Percentiles rank a stretch among this genome's conserved stretches.
Conservation (phyloP, 1,140 invertebrate genomes). For the Lucilia sericata region DNA sequence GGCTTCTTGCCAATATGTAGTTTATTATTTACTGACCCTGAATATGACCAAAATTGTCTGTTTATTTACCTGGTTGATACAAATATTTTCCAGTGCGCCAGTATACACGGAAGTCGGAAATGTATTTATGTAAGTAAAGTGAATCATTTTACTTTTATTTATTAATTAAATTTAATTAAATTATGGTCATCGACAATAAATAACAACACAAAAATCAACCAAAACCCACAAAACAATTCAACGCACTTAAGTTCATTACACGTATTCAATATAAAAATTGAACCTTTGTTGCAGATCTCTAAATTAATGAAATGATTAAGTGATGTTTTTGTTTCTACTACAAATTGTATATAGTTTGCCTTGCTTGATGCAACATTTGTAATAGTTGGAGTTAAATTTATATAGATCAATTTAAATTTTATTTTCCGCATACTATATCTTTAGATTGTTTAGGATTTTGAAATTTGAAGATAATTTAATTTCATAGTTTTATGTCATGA, state of each 20-base stretch:
- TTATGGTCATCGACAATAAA: conserved; percentile 38
- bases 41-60: conserved; percentile 34
- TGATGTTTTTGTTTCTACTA: too few relatives aligned
- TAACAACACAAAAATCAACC: not conserved
- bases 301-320: not conserved
- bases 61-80: not conserved
- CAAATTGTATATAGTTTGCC: too few relatives aligned
- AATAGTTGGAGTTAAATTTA: too few relatives aligned
- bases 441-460: too few relatives aligned
- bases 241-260: conserved; percentile 37
- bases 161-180: conserved; percentile 36
- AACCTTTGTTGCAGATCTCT: not conserved
- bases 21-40: conserved; percentile 14
- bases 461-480: too few relatives aligned
- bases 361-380: too few relatives aligned
- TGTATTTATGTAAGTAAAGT: conserved; percentile 39
- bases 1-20: conserved; percentile 39
- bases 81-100: not conserved
- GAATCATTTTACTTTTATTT: conserved; percentile 31
- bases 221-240: conserved; percentile 20
- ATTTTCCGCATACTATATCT: too few relatives aligned
- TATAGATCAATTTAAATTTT: too few relatives aligned
- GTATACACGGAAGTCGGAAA: conserved; percentile 34
- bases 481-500: too few relatives aligned
- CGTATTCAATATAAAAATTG: conserved; percentile 26